Percentiles rank a stretch among this genome's conserved stretches.
phyloP scores from a whole-genome alignment of 2,113 vertebrate species.

The Columba janthina region DNA sequence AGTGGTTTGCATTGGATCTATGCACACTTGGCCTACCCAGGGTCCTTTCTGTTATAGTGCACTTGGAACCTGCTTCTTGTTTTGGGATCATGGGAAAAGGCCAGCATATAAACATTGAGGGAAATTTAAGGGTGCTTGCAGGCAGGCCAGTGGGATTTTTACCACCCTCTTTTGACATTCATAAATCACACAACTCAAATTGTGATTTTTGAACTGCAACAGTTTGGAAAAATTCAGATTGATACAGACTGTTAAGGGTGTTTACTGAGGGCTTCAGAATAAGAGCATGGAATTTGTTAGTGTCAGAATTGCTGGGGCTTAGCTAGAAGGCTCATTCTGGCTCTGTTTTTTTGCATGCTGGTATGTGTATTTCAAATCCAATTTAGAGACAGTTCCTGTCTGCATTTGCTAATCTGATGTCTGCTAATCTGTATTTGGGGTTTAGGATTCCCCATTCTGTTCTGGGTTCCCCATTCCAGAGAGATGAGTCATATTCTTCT shows the following conservation, averaged over 20 bases:
- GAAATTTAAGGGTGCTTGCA: not conserved
- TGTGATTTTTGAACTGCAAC: not conserved
- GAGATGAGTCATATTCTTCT: not conserved
- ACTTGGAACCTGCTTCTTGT: fast-evolving
- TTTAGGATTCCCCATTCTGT: not conserved
- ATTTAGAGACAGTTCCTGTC: not conserved
- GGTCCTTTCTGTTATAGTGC: not conserved
- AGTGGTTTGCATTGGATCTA: not conserved
- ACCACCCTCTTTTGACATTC: not conserved
- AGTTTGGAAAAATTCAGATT: not conserved
- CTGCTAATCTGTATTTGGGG: not conserved
- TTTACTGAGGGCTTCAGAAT: not conserved
- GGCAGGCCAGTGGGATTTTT: not conserved
- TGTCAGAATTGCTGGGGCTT: not conserved
- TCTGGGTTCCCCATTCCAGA: not conserved
- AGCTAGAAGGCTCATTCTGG: not conserved
- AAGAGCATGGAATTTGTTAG: not conserved
- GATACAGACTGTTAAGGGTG: not conserved
- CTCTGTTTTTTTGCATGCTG: not conserved
- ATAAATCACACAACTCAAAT: not conserved
- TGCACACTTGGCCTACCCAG: not conserved
- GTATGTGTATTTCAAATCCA: not conserved
- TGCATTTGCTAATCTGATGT: not conserved
- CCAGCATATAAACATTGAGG: not conserved
- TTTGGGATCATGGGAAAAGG: not conserved